Evolutionary conservation across 30 jellyfish, hydroid and myxozoan species (phyloP), one percentile per base, ranked within the genome.

Genomic region (Aurelia coerulea): DNA sequence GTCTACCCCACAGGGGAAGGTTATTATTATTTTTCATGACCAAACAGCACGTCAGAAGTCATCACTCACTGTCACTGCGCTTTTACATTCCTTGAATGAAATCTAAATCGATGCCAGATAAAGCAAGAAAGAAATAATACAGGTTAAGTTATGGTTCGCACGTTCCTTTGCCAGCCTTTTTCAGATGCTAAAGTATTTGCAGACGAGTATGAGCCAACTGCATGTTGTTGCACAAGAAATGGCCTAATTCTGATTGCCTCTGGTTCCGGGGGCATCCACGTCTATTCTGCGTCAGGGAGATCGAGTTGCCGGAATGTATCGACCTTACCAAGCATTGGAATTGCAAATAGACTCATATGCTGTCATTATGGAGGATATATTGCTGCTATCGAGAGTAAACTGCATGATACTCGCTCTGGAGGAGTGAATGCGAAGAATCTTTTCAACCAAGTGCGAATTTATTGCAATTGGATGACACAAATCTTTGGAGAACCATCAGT

Each of bases 91-190:
- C 56, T 46, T 1, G 14, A 46, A 46, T 46, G 8, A 46, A 46
- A 7, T 46, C 14, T 0, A 46, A 46, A 7, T 46, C 14, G 15
- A 46, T 46, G 15, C 56, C 13, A 46, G 15, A 46, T 46, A 46
- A 7, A 46, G 15, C 15, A 46, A 1, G 56, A 0, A 9, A 46
- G 56, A 0, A 0, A 46, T 0, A 9, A 46, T 46, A 46, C 14
- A 2, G 14, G 2, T 7, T 14, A 46, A 46, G 15, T 46, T 2
- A 95, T 95, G 99, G 99, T 95, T 65, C 94, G 97, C 29, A 95
- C 99, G 34, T 56, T 95, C 35, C 80, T 95, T 18, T 95, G 99
- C 58, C 97, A 90, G 79, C 99, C 99, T 2, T 68, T 95, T 14
- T 70, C 82, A 1, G 97, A 95, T 12, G 91, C 90, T 19, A 89